Conservation (phyloP, 2,888 invertebrate genomes). For the Hylaea fasciaria region DNA sequence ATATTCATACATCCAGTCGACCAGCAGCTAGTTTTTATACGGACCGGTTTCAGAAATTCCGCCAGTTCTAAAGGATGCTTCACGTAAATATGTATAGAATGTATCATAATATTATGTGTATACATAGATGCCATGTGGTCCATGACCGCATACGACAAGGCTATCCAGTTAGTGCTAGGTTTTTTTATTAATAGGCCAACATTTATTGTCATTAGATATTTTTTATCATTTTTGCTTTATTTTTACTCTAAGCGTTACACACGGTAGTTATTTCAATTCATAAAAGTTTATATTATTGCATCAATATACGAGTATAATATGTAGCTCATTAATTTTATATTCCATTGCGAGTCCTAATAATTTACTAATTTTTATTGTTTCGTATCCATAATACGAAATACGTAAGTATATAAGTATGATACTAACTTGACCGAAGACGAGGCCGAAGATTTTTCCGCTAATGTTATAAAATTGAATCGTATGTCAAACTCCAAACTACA, state of each 20-base stretch:
- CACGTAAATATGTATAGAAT: constrained; percentile 36
- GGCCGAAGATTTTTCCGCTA: no score
- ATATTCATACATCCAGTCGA: constrained; percentile 18
- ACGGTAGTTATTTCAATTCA: no score
- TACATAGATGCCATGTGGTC: constrained; percentile 5
- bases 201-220: constrained; percentile 15
- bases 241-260: not conserved
- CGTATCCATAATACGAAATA: no score
- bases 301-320: no score
- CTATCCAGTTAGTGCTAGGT: constrained; percentile 57
- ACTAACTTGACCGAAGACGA: no score
- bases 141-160: constrained; percentile 56
- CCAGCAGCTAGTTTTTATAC: constrained; percentile 23
- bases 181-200: constrained; percentile 45
- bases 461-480: no score
- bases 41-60: constrained; percentile 29
- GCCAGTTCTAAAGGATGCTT: constrained; percentile 35
- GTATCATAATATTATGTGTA: constrained; percentile 19
- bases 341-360: no score
- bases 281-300: no score
- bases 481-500: no score
- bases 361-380: no score
- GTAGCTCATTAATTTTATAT: no score
- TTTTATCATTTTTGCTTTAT: constrained; percentile 12
- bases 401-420: no score